phyloP scores from a whole-genome alignment of 2,888 invertebrate species.

The Dasypogon diadema region DNA sequence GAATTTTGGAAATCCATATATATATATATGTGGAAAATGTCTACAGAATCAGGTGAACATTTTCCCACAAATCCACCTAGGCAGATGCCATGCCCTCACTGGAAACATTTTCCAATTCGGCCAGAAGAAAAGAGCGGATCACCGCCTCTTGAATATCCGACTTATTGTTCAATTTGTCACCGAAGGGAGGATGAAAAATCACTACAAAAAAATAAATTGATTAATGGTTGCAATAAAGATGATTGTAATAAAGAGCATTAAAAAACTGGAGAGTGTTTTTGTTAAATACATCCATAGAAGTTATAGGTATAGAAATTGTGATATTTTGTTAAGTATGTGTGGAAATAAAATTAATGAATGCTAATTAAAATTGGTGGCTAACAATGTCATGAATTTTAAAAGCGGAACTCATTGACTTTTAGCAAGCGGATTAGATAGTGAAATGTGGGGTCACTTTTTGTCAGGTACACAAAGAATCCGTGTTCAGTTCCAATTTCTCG shows the following conservation, averaged over 20 bases:
- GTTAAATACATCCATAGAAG: no score
- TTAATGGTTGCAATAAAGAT: not conserved
- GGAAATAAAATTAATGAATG: no score
- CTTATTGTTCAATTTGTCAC: constrained; percentile 44
- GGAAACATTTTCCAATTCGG: constrained; percentile 66
- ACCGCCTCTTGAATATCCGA: constrained; percentile 45
- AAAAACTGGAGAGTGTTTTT: no score
- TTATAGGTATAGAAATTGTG: no score
- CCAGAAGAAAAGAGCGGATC: constrained; percentile 56
- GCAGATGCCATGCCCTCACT: constrained; percentile 67
- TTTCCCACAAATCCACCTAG: constrained; percentile 65
- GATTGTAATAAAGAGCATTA: not conserved
- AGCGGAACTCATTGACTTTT: no score
- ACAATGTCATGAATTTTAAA: no score
- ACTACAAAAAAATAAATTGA: not conserved
- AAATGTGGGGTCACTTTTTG: no score
- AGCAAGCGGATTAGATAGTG: no score
- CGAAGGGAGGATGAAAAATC: not conserved
- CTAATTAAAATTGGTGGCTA: no score
- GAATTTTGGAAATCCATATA: not conserved
- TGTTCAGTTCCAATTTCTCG: no score
- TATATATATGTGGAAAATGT: not conserved
- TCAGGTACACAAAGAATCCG: no score
- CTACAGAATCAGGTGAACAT: not conserved
- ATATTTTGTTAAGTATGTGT: no score